Evolutionary conservation across 2,797 vertebrate genomes (phyloP), one percentile per base, ranked within the genome.

Genomic region (Psittacula echo): DNA sequence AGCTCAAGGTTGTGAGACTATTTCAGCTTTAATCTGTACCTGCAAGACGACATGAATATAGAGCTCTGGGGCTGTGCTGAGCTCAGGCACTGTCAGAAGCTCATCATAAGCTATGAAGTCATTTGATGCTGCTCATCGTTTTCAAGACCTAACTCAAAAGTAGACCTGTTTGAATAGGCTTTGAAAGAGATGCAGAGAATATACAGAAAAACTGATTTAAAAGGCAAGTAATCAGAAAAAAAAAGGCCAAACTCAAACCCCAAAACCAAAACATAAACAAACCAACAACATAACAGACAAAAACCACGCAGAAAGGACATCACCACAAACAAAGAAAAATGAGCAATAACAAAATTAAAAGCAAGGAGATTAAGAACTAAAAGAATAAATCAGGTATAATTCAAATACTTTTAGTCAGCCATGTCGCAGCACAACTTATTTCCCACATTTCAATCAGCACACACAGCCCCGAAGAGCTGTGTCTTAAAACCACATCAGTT

Each of bases 21-120:
- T 67, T 89, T 91, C 72, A 89, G 89, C 51, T 75, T 86, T 89
- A 71, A 93, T 85, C 67, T 73, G 47, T 79, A 76, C 26, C 93
- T 91, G 68, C 29, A 61, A 64, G 50, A 74, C 15, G 54, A 82
- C 41, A 32, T 61, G 44, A 93, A 73, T 65, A 79, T 51, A 82
- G 54, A 53, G 29, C 58, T 60, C 68, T 2, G 5, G 48, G 30
- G 56, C 88, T 85, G 29, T 0, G 1, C n/a, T 37, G 23, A 90
- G 44, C 73, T 56, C 68, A 23, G 56, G 34, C 30, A 53, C 41
- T 42, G 15, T 20, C 51, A 90, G n/a, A 81, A 87, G 41, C 65
- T 34, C 54, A 53, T 77, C 62, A 21, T 66, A 50, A 70, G 5
- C 71, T 75, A 88, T 72, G 22, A 56, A 61, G 94, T 67, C 26